phyloP scores from a whole-genome alignment of 2,797 vertebrate genomes.

The Poeciliopsis infans region DNA sequence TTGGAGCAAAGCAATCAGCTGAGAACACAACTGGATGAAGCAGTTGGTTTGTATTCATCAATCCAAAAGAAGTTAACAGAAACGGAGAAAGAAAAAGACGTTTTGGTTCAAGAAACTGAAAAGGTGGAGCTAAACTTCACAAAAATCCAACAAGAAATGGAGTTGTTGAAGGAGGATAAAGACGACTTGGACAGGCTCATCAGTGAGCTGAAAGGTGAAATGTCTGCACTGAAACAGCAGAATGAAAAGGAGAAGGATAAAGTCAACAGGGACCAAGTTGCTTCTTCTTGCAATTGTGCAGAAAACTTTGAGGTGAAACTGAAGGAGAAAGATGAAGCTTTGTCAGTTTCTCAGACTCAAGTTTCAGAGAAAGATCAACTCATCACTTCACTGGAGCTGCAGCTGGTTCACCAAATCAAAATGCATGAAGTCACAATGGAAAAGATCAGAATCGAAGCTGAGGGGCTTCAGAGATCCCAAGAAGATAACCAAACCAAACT shows the following conservation, averaged over 20 bases:
- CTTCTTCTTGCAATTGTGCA: conserved; percentile 35
- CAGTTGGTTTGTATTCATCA: conserved; percentile 50
- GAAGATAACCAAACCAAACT: conserved; percentile 65
- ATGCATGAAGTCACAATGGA: conserved; percentile 51
- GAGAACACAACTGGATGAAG: conserved; percentile 64
- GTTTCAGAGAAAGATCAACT: conserved; percentile 68
- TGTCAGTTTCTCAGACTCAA: conserved; percentile 42
- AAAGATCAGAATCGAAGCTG: conserved; percentile 59
- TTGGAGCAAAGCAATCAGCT: conserved; percentile 64
- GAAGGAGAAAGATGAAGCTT: conserved; percentile 40
- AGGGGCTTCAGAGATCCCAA: conserved; percentile 68
- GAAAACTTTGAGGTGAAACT: conserved; percentile 48
- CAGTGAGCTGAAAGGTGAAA: conserved; percentile 67
- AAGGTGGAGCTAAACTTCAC: conserved; percentile 37
- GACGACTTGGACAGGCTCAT: conserved; percentile 58
- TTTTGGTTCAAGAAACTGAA: conserved; percentile 46
- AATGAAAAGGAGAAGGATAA: conserved; percentile 61
- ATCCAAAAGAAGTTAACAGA: conserved; percentile 52
- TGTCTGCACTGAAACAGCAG: conserved; percentile 57
- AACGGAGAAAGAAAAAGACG: conserved; percentile 58
- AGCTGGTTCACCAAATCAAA: conserved; percentile 72
- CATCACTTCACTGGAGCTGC: conserved; percentile 69
- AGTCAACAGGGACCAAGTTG: conserved; percentile 14
- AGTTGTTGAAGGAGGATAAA: conserved; percentile 74
- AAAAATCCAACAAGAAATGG: conserved; percentile 63